Evolutionary conservation across 2,113 vertebrate genomes (phyloP).

Genomic region (Alethe castanea): DNA sequence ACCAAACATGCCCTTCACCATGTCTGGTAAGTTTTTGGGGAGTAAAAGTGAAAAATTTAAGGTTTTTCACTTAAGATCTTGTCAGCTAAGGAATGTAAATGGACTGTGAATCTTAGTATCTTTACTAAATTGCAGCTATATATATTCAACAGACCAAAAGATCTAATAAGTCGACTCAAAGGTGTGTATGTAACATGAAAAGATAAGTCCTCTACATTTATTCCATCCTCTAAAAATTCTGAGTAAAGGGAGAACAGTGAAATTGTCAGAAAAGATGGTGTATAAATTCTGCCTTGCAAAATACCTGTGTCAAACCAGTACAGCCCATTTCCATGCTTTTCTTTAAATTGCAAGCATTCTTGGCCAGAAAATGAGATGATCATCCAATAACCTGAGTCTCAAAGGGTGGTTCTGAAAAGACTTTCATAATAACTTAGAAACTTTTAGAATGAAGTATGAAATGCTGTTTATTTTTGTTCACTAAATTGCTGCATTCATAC

Average conservation of each 20-base stretch:
- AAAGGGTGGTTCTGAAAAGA: not conserved
- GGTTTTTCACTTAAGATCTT: not conserved
- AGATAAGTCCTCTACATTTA: not conserved
- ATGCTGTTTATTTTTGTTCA: conserved; percentile 19
- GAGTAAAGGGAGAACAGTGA: not conserved
- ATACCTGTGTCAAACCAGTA: not conserved
- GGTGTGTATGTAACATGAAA: not conserved
- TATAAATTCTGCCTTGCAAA: not conserved
- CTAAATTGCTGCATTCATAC: conserved; percentile 2
- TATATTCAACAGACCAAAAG: not conserved
- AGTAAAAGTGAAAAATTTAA: not conserved
- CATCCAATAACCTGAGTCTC: not conserved
- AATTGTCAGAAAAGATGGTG: not conserved
- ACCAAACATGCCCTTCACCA: not conserved
- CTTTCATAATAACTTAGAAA: not conserved
- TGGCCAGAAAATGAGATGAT: not conserved
- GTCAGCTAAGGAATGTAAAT: not conserved
- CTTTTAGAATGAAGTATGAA: not conserved
- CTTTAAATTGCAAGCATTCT: not conserved
- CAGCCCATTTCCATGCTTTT: not conserved
- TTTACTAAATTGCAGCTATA: not conserved
- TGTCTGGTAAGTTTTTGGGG: not conserved
- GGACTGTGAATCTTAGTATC: not conserved
- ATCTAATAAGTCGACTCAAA: not conserved
- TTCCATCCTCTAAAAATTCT: not conserved